phyloP scores from a whole-genome alignment of 2,888 invertebrate genomes.

The Thalpophila matura region DNA sequence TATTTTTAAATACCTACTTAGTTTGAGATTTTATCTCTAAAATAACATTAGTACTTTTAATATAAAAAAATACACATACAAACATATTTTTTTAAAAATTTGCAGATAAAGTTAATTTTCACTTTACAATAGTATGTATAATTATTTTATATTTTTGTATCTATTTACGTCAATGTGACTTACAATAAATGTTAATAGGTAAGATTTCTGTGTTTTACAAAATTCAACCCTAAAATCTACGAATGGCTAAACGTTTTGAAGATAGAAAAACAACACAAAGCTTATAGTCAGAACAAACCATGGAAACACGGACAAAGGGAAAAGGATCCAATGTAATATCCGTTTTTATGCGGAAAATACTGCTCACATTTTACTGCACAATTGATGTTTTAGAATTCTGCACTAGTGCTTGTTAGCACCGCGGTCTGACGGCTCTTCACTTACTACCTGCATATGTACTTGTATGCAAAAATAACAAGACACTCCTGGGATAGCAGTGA shows the following conservation, averaged over 20 bases:
- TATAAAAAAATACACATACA: no score
- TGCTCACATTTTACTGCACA: constrained; percentile 49
- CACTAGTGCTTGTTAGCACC: constrained; percentile 61
- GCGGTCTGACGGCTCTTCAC: constrained; percentile 53
- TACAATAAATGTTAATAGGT: no score
- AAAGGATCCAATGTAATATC: constrained; percentile 30
- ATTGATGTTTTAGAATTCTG: constrained; percentile 62
- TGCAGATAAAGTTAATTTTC: no score
- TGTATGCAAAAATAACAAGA: constrained; percentile 64
- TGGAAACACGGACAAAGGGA: constrained; percentile 7
- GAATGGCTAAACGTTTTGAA: constrained; percentile 5
- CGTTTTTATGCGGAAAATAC: constrained; percentile 41
- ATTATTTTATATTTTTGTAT: no score
- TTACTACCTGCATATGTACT: constrained; percentile 39
- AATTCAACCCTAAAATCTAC: constrained; percentile 1
- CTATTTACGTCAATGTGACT: no score
- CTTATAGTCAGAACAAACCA: constrained; percentile 14
- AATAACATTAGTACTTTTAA: no score
- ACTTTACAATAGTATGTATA: no score
- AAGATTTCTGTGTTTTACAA: no score
- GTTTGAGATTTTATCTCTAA: no score
- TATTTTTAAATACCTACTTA: no score
- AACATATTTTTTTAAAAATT: no score
- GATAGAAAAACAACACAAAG: constrained; percentile 17
- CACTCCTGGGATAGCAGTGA: constrained; percentile 35